phyloP scores from a whole-genome alignment of 1,140 invertebrate genomes.

The Pseudomyrmex concolor region DNA sequence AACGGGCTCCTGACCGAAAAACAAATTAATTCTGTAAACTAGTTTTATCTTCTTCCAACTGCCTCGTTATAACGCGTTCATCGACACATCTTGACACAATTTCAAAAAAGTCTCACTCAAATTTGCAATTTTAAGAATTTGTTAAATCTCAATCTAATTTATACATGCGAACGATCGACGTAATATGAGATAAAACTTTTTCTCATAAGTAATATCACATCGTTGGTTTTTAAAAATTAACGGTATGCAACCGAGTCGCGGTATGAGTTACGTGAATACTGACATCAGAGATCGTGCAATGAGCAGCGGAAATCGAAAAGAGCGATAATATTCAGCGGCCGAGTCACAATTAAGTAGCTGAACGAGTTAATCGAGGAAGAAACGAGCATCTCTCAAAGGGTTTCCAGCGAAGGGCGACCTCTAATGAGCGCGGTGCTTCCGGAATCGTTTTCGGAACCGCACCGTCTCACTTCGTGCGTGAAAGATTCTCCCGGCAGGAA shows the following conservation, averaged over 20 bases:
- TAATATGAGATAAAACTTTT: neutral
- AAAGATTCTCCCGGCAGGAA: slow-evolving; percentile 35
- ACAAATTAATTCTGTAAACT: slow-evolving; percentile 23
- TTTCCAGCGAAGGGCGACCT: slow-evolving; percentile 1
- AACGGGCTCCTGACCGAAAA: neutral
- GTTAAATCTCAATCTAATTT: neutral
- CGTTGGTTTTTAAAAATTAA: neutral
- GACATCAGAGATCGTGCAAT: neutral
- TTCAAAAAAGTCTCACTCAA: neutral
- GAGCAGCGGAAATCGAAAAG: neutral
- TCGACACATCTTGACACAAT: neutral
- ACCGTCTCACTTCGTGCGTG: slow-evolving; percentile 24
- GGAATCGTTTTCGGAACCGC: slow-evolving; percentile 34
- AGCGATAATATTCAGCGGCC: slow-evolving; percentile 30
- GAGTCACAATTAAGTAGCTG: slow-evolving; percentile 46
- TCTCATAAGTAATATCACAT: neutral
- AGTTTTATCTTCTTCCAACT: slow-evolving; percentile 1
- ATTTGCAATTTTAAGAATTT: neutral
- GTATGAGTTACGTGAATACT: neutral
- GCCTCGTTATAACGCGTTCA: neutral
- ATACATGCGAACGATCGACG: too few species aligned
- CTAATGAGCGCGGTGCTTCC: slow-evolving; percentile 49
- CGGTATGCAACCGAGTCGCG: neutral
- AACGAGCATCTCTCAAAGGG: slow-evolving; percentile 19
- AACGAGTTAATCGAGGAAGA: slow-evolving; percentile 52